Percentiles rank a stretch among this genome's conserved stretches.
Conservation (phyloP, 2,113 vertebrate genomes). For the Galemys pyrenaicus region DNA sequence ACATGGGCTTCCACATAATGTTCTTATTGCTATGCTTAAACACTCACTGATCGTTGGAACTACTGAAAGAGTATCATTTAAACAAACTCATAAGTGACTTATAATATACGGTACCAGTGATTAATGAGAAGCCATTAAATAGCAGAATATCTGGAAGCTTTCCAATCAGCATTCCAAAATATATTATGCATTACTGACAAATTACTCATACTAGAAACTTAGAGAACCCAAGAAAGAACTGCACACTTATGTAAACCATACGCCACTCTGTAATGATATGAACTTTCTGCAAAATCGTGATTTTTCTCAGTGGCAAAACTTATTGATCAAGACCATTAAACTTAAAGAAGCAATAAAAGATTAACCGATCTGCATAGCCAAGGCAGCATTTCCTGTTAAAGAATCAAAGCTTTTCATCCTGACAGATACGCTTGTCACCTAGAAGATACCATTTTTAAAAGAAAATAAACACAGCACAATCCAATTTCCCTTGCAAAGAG, state of each 20-base stretch:
- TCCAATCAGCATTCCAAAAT: conserved; percentile 51
- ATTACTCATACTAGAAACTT: conserved; percentile 52
- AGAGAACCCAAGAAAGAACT: conserved; percentile 50
- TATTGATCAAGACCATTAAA: conserved; percentile 44
- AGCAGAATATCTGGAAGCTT: conserved; percentile 57
- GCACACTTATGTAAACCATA: conserved; percentile 56
- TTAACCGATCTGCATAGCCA: conserved; percentile 47
- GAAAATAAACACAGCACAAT: conserved; percentile 48
- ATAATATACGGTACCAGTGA: conserved; percentile 50
- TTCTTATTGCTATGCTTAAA: conserved; percentile 38
- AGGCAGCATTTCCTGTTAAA: conserved; percentile 36
- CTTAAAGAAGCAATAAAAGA: conserved; percentile 60
- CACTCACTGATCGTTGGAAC: conserved; percentile 27
- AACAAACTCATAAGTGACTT: conserved; percentile 51
- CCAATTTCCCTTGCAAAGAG: conserved; percentile 49
- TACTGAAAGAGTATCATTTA: conserved; percentile 47
- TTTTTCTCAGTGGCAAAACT: conserved; percentile 36
- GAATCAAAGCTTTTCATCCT: conserved; percentile 66
- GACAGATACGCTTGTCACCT: conserved; percentile 50
- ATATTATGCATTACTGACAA: conserved; percentile 46
- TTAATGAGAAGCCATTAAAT: conserved; percentile 68
- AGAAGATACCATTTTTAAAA: conserved; percentile 56
- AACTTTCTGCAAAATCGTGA: conserved; percentile 32
- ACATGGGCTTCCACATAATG: background rate
- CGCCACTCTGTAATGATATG: background rate